Evolutionary conservation across 2,113 vertebrate species (phyloP), one percentile per base, ranked within the genome.

Genomic region (Spea bombifrons): DNA sequence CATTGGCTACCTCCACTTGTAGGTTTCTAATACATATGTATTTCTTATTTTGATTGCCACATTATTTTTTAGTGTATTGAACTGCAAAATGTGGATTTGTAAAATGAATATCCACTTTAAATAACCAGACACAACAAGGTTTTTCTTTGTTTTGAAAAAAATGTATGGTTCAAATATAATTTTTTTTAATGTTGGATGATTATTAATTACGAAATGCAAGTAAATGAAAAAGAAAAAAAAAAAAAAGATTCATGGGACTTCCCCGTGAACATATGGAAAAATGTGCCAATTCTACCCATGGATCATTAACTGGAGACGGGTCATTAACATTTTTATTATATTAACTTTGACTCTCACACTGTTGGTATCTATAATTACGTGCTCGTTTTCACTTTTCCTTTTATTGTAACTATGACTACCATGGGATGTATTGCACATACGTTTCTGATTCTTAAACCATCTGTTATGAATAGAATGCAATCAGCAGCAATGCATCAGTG

Each of bases 321-420:
- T 78, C 76, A 71, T 78, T 78, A 78, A 78, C 69, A 78, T 65
- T 71, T 70, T 71, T 71, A 71, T 47, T 63, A 63, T 78, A 46
- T 71, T 78, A 66, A 52, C 30, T 66, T 70, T 78, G 68, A 64
- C 57, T 78, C 66, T 71, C 68, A 71, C 47, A 50, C 57, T 72
- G 72, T 78, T 72, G 65, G 69, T 50, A 78, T 78, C 65, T 61
- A 78, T 78, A 78, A 71, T 78, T 52, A 71, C 71, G 59, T 57
- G 57, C 68, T 45, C 49, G 45, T 72, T 30, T 78, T 65, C 59
- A 70, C 57, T 78, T 65, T 44, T 50, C 48, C 72, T 72, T 74
- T 74, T 72, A 65, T 78, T 65, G 59, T 52, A 71, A 45, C 68
- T 71, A 76, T 76, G 66, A 76, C 75, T 76, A 46, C 57, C 75